These are phyloP conservation scores for Tetragonula clypearis DNA, from an alignment of 1,140 invertebrate species.

Conservation along the genomic window DNA sequence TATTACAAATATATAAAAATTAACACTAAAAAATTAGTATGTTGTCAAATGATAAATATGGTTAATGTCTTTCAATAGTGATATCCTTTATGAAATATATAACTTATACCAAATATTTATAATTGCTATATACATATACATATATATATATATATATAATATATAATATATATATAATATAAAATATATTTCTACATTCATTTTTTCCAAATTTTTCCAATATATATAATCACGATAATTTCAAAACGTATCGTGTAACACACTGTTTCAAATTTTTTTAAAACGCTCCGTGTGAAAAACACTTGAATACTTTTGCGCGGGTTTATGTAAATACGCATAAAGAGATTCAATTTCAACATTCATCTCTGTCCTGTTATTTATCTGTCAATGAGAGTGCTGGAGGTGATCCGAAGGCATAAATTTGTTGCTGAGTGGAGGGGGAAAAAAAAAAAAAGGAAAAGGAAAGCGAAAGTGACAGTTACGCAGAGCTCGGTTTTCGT, in stretches of 20 bases:
- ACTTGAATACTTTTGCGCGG: accelerated
- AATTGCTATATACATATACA: too few species aligned
- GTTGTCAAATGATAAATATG: too few species aligned
- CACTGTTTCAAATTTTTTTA: not conserved
- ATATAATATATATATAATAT: too few species aligned
- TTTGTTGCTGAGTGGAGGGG: constrained; percentile 22
- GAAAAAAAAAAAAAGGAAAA: constrained; percentile 11
- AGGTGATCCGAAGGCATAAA: constrained; percentile 25
- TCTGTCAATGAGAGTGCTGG: not conserved
- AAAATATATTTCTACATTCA: not conserved
- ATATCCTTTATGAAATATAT: too few species aligned
- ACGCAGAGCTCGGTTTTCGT: constrained; percentile 43
- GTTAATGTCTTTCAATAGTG: too few species aligned
- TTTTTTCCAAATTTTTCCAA: not conserved
- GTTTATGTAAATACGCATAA: too few species aligned
- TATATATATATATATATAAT: too few species aligned
- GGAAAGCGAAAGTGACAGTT: constrained; percentile 27
- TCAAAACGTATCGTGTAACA: not conserved
- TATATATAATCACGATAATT: not conserved
- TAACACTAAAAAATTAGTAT: too few species aligned
- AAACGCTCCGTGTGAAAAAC: too few species aligned
- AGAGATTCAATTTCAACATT: not conserved
- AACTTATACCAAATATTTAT: too few species aligned
- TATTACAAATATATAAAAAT: too few species aligned
- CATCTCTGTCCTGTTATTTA: not conserved